These are phyloP conservation scores for Boloria selene DNA, from an alignment of 2,888 invertebrate species.

Conservation along the genomic window DNA sequence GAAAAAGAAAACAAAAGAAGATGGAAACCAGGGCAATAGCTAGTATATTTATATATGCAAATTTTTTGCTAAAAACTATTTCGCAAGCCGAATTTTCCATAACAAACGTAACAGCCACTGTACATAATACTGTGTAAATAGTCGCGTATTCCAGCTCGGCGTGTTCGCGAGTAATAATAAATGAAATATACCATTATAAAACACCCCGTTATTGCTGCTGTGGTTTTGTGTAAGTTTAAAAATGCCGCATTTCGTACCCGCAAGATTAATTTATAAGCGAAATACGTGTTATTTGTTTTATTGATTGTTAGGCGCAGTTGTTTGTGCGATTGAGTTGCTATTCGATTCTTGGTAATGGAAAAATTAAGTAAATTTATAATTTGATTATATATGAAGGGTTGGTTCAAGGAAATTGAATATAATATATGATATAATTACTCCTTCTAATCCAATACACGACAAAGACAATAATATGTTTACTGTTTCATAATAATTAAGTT, in stretches of 20 bases:
- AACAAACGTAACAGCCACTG: neutral
- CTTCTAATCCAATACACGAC: too few species aligned
- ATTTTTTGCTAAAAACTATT: too few species aligned
- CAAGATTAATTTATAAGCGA: slow-evolving; percentile 25
- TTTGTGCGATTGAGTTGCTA: neutral
- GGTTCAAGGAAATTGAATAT: too few species aligned
- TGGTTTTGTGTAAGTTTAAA: slow-evolving; percentile 31
- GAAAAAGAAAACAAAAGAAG: too few species aligned
- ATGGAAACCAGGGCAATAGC: too few species aligned
- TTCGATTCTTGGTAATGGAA: neutral
- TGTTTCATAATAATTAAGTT: too few species aligned
- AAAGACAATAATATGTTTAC: too few species aligned
- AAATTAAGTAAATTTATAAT: neutral
- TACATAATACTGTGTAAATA: slow-evolving; percentile 9
- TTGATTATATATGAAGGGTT: too few species aligned
- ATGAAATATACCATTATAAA: slow-evolving; percentile 43
- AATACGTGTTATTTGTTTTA: slow-evolving; percentile 6
- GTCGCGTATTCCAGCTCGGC: slow-evolving; percentile 34
- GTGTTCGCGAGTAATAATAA: slow-evolving; percentile 43
- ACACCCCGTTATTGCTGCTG: slow-evolving; percentile 40
- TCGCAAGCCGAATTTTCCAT: too few species aligned
- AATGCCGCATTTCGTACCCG: slow-evolving; percentile 24
- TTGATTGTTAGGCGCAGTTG: neutral
- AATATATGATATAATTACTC: too few species aligned
- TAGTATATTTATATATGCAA: too few species aligned